Evolutionary conservation across 2,888 invertebrate genomes (phyloP).

Genomic region (Drosophila seclusa): DNA sequence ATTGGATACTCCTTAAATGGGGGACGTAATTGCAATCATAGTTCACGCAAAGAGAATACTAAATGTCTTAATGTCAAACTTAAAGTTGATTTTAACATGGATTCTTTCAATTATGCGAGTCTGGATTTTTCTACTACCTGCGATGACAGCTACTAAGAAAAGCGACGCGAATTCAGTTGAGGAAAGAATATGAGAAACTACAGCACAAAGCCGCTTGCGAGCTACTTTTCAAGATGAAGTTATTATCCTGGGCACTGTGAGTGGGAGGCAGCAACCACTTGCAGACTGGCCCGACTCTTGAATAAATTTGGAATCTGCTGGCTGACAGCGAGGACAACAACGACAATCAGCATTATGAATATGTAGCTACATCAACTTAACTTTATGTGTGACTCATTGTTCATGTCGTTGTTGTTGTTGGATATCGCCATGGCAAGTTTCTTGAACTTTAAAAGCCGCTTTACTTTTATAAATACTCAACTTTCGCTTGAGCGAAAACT

Average conservation of each 20-base stretch:
- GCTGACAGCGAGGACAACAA: slow-evolving; percentile 46
- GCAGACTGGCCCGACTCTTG: slow-evolving; percentile 67
- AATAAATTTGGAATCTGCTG: slow-evolving; percentile 73
- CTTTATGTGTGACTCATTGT: slow-evolving; percentile 53
- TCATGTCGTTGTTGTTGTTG: slow-evolving; percentile 11
- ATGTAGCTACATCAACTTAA: slow-evolving; percentile 71
- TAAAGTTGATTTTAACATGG: slow-evolving; percentile 22
- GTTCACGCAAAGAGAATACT: not conserved
- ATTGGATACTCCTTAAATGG: not conserved
- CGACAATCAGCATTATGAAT: slow-evolving; percentile 74
- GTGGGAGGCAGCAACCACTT: slow-evolving; percentile 33
- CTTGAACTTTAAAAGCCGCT: slow-evolving; percentile 74
- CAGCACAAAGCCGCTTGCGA: slow-evolving; percentile 62
- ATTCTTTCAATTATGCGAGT: slow-evolving; percentile 19
- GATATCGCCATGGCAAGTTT: slow-evolving; percentile 58
- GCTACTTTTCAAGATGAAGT: slow-evolving; percentile 72
- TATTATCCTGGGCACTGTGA: slow-evolving; percentile 56
- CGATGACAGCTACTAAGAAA: slow-evolving; percentile 21
- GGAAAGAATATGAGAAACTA: slow-evolving; percentile 46
- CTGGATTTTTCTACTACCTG: not conserved
- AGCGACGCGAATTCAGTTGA: slow-evolving; percentile 4
- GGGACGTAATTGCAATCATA: not conserved
- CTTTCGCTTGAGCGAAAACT: slow-evolving; percentile 61
- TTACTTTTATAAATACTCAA: slow-evolving; percentile 65
- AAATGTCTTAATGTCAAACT: slow-evolving; percentile 7